These are phyloP conservation scores for Melanotaenia duboulayi DNA, from an alignment of 2,113 vertebrate species.

Conservation along the genomic window DNA sequence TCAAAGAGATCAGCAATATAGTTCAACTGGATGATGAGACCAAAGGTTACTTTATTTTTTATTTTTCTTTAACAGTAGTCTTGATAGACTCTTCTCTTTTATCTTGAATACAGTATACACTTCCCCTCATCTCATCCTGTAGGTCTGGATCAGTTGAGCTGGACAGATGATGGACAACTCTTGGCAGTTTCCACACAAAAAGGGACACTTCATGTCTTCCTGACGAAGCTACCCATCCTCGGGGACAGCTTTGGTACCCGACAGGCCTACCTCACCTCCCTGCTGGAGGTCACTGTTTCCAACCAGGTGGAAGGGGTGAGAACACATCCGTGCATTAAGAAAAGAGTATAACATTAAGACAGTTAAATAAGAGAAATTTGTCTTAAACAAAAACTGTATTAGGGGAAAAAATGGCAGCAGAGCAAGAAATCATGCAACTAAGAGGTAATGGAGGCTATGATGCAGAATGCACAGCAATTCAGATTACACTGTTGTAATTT, in stretches of 20 bases:
- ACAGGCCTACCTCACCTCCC: constrained; percentile 93
- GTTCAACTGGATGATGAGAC: constrained; percentile 95
- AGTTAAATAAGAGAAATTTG: neutral
- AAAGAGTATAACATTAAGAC: neutral
- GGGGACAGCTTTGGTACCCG: constrained; percentile 90
- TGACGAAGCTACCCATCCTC: constrained; percentile 95
- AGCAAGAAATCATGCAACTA: too few species aligned
- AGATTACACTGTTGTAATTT: too few species aligned
- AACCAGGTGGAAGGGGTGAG: constrained; percentile 93
- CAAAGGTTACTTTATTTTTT: constrained; percentile 85
- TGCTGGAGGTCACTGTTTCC: constrained; percentile 93
- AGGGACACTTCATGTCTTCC: constrained; percentile 92
- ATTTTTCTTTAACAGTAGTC: neutral
- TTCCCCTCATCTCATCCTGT: constrained; percentile 38
- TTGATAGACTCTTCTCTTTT: neutral
- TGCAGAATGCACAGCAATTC: too few species aligned
- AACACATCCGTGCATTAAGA: neutral
- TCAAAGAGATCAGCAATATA: constrained; percentile 94
- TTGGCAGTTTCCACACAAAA: constrained; percentile 91
- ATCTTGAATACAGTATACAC: neutral
- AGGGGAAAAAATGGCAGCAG: too few species aligned
- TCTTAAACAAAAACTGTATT: neutral
- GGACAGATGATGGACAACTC: constrained; percentile 97
- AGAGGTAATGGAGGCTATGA: too few species aligned
- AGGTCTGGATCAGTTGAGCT: constrained; percentile 93